These are phyloP conservation scores for Daboia siamensis DNA, from an alignment of 2,113 vertebrate species.

Conservation along the genomic window DNA sequence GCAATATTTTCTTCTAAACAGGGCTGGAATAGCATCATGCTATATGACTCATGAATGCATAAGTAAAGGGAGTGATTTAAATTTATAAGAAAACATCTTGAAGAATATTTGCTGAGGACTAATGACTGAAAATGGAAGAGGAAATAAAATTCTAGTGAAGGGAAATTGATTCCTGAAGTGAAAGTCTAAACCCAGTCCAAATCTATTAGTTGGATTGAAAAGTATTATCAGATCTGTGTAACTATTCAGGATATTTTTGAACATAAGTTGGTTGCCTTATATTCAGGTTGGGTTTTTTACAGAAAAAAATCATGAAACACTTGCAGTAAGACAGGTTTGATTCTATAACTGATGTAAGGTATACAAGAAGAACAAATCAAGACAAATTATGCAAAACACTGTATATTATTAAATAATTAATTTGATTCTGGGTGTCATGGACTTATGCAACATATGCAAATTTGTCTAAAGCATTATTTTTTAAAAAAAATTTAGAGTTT, in stretches of 20 bases:
- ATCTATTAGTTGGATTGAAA: not conserved
- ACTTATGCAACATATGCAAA: not conserved
- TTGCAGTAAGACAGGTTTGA: not conserved
- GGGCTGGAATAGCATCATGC: not conserved
- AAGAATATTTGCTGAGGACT: not conserved
- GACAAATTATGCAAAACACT: not conserved
- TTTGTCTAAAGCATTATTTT: not conserved
- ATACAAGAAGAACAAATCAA: not conserved
- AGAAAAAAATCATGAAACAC: not conserved
- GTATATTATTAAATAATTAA: not conserved
- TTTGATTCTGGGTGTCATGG: not conserved
- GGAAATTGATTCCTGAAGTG: not conserved
- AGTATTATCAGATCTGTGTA: not conserved
- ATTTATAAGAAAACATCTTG: not conserved
- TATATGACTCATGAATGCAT: not conserved
- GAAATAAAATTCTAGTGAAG: not conserved
- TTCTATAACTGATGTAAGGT: not conserved
- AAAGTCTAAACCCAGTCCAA: not conserved
- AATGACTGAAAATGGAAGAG: not conserved
- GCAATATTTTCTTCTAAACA: constrained; percentile 32
- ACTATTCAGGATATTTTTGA: not conserved
- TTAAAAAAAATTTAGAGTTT: not conserved
- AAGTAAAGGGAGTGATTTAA: not conserved
- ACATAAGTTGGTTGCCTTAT: not conserved
- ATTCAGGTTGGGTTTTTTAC: not conserved